phyloP scores from a whole-genome alignment of 2,113 vertebrate species.

The Saguinus midas region DNA sequence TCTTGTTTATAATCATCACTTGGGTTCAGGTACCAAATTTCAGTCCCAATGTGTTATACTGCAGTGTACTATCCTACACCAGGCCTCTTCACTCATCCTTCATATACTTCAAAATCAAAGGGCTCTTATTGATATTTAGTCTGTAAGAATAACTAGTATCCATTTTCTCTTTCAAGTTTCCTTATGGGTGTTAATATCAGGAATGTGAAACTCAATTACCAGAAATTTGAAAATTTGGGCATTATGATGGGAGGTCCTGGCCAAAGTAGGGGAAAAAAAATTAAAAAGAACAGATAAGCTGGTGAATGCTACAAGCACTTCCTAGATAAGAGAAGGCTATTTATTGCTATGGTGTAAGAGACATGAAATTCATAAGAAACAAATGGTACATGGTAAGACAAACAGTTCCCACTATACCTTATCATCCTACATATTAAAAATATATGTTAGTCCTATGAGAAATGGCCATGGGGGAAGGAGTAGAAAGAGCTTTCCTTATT shows the following conservation, averaged over 20 bases:
- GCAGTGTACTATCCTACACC: not conserved
- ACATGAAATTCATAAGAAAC: not conserved
- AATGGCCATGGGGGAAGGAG: not conserved
- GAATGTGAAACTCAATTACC: slow-evolving; percentile 6
- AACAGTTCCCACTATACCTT: slow-evolving; percentile 4
- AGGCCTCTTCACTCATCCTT: not conserved
- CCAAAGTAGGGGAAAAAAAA: not conserved
- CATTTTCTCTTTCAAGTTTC: slow-evolving; percentile 30
- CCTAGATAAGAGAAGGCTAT: not conserved
- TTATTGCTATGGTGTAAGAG: not conserved
- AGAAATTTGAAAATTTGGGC: slow-evolving; percentile 16
- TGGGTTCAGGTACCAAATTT: slow-evolving; percentile 12
- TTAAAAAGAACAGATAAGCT: slow-evolving; percentile 3
- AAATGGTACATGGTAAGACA: not conserved
- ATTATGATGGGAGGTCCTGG: not conserved
- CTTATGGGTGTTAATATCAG: slow-evolving; percentile 32
- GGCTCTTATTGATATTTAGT: not conserved
- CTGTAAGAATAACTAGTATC: not conserved
- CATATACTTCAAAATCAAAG: not conserved
- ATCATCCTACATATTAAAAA: slow-evolving; percentile 36
- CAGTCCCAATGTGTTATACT: not conserved
- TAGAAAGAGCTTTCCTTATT: not conserved
- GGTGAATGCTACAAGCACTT: not conserved
- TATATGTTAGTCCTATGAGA: not conserved
- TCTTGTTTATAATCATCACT: slow-evolving; percentile 32